Conservation (phyloP, 2,113 vertebrate genomes). For the Cephalopterus ornatus region DNA sequence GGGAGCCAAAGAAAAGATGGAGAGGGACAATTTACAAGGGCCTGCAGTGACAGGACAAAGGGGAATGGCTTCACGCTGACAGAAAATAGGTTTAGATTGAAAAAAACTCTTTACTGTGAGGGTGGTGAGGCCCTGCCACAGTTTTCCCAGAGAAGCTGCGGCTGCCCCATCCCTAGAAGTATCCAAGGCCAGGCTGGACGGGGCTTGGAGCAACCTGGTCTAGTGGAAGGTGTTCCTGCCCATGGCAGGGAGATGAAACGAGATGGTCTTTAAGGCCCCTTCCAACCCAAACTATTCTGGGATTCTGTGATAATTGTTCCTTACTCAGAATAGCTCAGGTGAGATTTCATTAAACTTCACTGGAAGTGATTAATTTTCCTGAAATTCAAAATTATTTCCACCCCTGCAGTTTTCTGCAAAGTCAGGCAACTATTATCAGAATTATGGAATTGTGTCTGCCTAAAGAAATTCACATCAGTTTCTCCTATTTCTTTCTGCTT, state of each 20-base stretch:
- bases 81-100: background rate
- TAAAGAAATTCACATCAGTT: background rate
- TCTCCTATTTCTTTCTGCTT: background rate
- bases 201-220: background rate
- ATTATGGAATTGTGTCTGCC: background rate
- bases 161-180: background rate
- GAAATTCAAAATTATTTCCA: background rate
- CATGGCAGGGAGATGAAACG: background rate
- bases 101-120: background rate
- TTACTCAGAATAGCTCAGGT: background rate
- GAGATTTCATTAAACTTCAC: background rate
- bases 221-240: background rate
- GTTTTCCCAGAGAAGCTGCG: background rate
- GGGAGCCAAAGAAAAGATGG: background rate
- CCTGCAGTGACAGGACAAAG: background rate
- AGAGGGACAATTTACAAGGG: background rate
- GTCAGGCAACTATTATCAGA: background rate
- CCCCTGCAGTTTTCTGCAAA: background rate
- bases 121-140: background rate
- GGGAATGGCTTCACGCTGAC: background rate
- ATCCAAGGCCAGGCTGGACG: background rate
- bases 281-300: background rate
- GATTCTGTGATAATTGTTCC: background rate
- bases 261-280: background rate
- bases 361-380: background rate